Evolutionary conservation across 1,140 invertebrate species (phyloP).

Genomic region (Brachystomella parvula): DNA sequence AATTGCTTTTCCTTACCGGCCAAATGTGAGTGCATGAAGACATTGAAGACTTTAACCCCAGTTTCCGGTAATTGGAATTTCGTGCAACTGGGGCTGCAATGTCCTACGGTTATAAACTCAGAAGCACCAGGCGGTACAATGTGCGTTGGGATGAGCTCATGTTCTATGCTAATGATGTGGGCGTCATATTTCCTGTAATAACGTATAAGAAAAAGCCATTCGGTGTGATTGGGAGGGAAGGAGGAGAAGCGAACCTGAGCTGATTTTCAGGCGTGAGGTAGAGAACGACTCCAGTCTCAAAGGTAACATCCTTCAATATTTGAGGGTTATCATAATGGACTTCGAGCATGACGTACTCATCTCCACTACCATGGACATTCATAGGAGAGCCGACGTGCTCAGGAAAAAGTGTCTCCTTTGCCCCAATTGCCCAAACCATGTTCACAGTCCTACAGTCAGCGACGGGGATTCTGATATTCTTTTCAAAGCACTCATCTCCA

Average conservation of each 20-base stretch:
- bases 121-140: constrained; percentile 14
- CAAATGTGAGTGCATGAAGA: constrained; percentile 14
- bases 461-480: neutral
- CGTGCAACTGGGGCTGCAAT: constrained; percentile 19
- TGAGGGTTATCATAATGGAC: constrained; percentile 74
- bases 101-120: constrained; percentile 9
- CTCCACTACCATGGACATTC: constrained; percentile 47
- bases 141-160: neutral
- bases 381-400: constrained; percentile 73
- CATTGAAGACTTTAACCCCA: constrained; percentile 17
- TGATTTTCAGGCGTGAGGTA: constrained; percentile 11
- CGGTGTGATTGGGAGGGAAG: neutral
- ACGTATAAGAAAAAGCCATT: neutral
- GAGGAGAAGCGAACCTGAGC: neutral
- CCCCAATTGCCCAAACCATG: constrained; percentile 14
- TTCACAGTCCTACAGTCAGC: neutral
- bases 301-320: neutral
- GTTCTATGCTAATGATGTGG: neutral
- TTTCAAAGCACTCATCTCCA: constrained; percentile 11
- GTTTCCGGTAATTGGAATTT: neutral
- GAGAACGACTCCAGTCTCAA: constrained; percentile 2
- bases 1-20: constrained; percentile 4
- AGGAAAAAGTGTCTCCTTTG: constrained; percentile 50
- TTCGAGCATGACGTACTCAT: constrained; percentile 76
- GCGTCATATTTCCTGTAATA: neutral